Conservation (phyloP, 2,888 invertebrate genomes). For the Oasisia sp. region DNA sequence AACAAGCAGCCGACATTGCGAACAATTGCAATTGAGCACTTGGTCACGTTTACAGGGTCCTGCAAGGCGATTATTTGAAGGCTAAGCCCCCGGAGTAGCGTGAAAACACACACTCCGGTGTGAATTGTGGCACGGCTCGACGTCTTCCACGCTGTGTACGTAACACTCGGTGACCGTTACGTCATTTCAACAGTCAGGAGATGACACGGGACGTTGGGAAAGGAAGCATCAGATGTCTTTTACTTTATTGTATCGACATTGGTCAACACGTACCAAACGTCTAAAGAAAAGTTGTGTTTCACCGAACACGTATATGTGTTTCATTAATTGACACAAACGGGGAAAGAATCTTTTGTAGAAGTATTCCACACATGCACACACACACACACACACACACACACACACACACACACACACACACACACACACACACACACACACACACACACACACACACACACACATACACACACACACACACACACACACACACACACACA, state of each 20-base stretch:
- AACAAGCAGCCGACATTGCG: constrained; percentile 9
- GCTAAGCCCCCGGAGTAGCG: background rate
- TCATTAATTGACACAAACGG: too few relatives aligned
- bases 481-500: too few relatives aligned
- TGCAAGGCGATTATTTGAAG: background rate
- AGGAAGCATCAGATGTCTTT: background rate
- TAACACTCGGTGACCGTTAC: background rate
- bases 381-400: too few relatives aligned
- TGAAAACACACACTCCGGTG: constrained; percentile 6
- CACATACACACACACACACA: too few relatives aligned
- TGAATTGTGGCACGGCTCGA: background rate
- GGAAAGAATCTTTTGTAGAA: too few relatives aligned
- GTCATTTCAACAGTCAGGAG: background rate
- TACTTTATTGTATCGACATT: background rate
- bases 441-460: too few relatives aligned
- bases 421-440: too few relatives aligned
- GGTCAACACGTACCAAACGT: too few relatives aligned
- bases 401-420: too few relatives aligned
- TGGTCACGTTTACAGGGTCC: background rate
- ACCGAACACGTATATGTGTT: too few relatives aligned
- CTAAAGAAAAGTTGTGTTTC: too few relatives aligned
- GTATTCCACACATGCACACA: too few relatives aligned
- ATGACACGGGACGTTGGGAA: background rate
- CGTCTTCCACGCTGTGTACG: background rate
- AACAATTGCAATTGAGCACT: constrained; percentile 13